Base-by-base conservation (phyloP, 2,888 invertebrate species). In the Biston stratarius region DNA sequence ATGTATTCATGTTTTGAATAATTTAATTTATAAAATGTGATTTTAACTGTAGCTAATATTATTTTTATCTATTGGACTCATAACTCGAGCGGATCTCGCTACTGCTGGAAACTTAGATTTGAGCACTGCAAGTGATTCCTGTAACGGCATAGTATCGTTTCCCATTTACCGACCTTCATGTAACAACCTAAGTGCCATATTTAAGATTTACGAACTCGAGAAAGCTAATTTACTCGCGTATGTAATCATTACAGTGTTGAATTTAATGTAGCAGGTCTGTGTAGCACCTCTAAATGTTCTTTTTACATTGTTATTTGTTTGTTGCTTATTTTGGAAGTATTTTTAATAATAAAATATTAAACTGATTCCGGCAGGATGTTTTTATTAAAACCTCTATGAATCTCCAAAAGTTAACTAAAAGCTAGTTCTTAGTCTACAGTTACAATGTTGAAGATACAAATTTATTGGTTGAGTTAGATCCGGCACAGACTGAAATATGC, bases 321-420 rank as follows among this genome's bases (percentile, higher is more conserved):
- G 93, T 93, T 93, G 93, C 93, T 93, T 92, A 92, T 91, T 92
- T 92, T 92, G 87, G 89, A 91, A 90, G 88, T 91, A 91, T 92
- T 92, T 89, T 92, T 86, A 86, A 85, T 88, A 88, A 91, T 90
- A 89, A 91, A 90, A 89, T 72, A 80, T 81, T 73, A 88, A 89
- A 88, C 82, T 77, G 75, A 86, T 83, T 82, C 87, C 83, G 83
- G 85, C 86, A 86, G 84, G 83, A 86, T 84, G 84, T 91, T 92
- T 91, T 91, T 88, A 89, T 90, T 91, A 81, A 85, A 87, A 87
- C 83, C 76, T 84, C 87, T 88, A 88, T 83, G 78, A 82, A 80
- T 80, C 79, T 82, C 78, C 77, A 78, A 81, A 82, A 79, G 77
- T 73, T 71, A 77, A 82, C 80, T 83, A 83, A 81, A 83, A 80